Conservation (phyloP, 1,140 invertebrate species). For the Hirudo medicinalis region DNA sequence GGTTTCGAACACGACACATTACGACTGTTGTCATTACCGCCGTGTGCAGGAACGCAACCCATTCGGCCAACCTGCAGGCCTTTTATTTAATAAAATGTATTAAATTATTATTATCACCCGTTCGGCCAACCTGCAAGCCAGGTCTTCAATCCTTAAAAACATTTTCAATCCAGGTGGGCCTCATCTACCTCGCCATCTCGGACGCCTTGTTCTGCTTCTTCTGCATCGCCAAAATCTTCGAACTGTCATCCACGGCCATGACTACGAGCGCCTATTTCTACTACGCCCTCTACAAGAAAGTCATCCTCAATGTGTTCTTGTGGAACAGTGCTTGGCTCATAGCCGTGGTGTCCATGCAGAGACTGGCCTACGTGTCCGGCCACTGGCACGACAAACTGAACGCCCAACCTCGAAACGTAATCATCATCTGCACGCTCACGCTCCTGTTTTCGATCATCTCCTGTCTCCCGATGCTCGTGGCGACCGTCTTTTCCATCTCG, state of each 20-base stretch:
- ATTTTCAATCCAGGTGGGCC: neutral
- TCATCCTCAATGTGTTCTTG: conserved; percentile 20
- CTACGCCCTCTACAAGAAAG: conserved; percentile 16
- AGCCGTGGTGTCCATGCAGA: conserved; percentile 2
- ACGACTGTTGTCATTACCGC: too few relatives aligned
- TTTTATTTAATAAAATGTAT: too few relatives aligned
- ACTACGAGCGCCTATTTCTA: neutral
- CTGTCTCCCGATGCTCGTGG: neutral
- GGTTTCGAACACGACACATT: too few relatives aligned
- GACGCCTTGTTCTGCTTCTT: conserved; percentile 20
- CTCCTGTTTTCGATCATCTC: neutral
- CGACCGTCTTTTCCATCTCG: neutral
- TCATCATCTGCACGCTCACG: neutral
- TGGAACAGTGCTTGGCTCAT: conserved; percentile 22
- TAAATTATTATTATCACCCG: too few relatives aligned
- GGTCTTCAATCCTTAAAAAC: too few relatives aligned
- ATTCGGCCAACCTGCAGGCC: too few relatives aligned
- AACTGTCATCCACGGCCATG: neutral
- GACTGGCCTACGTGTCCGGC: neutral
- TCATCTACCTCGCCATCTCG: conserved; percentile 19
- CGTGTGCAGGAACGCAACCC: too few relatives aligned
- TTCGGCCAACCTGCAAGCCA: too few relatives aligned
- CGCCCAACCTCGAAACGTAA: neutral
- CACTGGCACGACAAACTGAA: neutral
- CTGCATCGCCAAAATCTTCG: conserved; percentile 12